A percentile compares a stretch with the other conserved stretches of the same genome.
phyloP scores from a whole-genome alignment of 2,113 vertebrate genomes.

The Nyctibius bracteatus region DNA sequence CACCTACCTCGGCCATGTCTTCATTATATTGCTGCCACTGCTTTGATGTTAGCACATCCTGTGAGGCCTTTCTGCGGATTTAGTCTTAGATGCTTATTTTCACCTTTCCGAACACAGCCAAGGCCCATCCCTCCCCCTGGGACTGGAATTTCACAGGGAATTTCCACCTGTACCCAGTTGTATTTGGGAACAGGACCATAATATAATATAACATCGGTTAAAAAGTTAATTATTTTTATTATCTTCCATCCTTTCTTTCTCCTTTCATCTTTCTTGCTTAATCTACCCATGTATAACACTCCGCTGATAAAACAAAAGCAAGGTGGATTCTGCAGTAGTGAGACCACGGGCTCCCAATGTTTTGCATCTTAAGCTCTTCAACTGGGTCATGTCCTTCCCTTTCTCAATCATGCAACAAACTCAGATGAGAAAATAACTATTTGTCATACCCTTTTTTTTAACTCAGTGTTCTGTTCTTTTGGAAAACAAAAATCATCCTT shows the following conservation, averaged over 20 bases:
- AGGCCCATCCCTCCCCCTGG: not conserved
- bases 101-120: not conserved
- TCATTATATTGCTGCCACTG: not conserved
- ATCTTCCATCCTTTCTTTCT: not conserved
- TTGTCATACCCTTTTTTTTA: not conserved
- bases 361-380: not conserved
- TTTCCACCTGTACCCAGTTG: not conserved
- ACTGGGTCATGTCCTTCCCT: not conserved
- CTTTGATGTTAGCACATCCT: not conserved
- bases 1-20: not conserved
- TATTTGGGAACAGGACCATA: not conserved
- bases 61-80: not conserved
- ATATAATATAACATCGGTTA: not conserved
- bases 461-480: fast-evolving
- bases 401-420: not conserved
- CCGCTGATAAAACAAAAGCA: not conserved
- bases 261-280: not conserved
- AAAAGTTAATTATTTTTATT: not conserved
- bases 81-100: not conserved
- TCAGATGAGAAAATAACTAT: not conserved
- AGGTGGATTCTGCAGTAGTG: not conserved
- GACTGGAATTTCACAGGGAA: not conserved
- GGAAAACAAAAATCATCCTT: not conserved
- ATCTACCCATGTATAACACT: no score
- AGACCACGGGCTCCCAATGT: not conserved